Percentiles rank a stretch among this genome's conserved stretches.
Evolutionary conservation across 1,140 invertebrate species (phyloP).

Genomic region (Bombus consobrinus): DNA sequence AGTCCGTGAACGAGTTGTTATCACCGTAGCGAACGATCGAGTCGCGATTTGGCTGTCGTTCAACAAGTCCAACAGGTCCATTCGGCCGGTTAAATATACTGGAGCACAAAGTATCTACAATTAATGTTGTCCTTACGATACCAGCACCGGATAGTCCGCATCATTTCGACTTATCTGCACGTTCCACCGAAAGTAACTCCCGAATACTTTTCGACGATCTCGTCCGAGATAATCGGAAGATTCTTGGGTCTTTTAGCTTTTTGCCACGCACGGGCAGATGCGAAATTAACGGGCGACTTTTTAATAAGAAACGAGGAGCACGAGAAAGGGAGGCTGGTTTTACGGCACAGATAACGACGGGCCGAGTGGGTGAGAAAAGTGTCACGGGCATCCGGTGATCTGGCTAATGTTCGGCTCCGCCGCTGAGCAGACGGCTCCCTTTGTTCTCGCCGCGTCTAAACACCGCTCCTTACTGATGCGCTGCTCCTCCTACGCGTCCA

Average conservation of each 20-base stretch:
- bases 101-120: slow-evolving; percentile 48
- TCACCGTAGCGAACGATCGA: slow-evolving; percentile 33
- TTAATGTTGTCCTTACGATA: slow-evolving; percentile 52
- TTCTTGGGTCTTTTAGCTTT: not conserved
- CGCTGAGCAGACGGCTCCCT: slow-evolving; percentile 63
- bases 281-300: slow-evolving; percentile 57
- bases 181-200: slow-evolving; percentile 19
- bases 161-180: slow-evolving; percentile 2
- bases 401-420: slow-evolving; percentile 74
- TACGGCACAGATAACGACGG: slow-evolving; percentile 59
- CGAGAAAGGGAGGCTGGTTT: slow-evolving; percentile 13
- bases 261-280: slow-evolving; percentile 45
- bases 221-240: slow-evolving; percentile 17
- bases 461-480: slow-evolving; percentile 12
- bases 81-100: not conserved
- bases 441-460: slow-evolving; percentile 62
- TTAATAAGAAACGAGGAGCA: slow-evolving; percentile 11
- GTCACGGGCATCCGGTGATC: slow-evolving; percentile 80
- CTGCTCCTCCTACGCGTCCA: slow-evolving; percentile 23
- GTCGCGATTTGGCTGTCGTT: slow-evolving; percentile 1
- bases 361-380: slow-evolving; percentile 75
- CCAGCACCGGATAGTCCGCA: not conserved
- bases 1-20: slow-evolving; percentile 48
- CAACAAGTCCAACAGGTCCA: not conserved
- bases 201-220: slow-evolving; percentile 23